Evolutionary conservation across 1,140 invertebrate genomes (phyloP), one percentile per base, ranked within the genome.

Genomic region (Drosophila azteca): DNA sequence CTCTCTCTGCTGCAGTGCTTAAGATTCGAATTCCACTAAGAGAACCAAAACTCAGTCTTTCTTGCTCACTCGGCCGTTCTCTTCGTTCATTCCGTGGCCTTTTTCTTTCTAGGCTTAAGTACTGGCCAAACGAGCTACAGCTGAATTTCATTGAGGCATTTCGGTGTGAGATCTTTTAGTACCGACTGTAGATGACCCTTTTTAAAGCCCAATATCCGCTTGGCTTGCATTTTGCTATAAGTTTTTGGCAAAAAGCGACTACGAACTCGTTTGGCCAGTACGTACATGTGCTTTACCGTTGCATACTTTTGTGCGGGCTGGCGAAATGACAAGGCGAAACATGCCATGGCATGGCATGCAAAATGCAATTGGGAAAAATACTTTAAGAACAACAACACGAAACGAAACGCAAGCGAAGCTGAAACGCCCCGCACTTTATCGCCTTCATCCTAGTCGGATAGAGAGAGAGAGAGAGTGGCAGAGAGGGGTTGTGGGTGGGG

Each of bases 351-450:
- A 39, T 53, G 58, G 58, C 70, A 73, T 63, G 68, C 58, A 50
- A 55, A 51, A 49, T 24, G 51, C 35, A 73, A 55, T 72, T 69
- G 49, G 69, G 1, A 39, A 11, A 35, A 2, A 11, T 53, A 17
- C 29, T 15, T 31, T 52, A 17, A 52, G 50, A 52, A 53, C 15
- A 22, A 13, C 35, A 49, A 58, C 50, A 61, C 50, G 11, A 58
- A 17, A 45, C 15, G 49, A 20, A 20, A 20, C 17, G 49, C 55
- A 54, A 53, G 35, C 62, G 41, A 35, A 75, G 62, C 72, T 59
- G 57, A 71, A 71, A 41, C 46, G 17, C 46, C 9, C 11, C 70
- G 54, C 49, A 72, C 35, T 70, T 70, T 70, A 69, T 69, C 35
- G 67, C 65, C 39, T 1, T n/a, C 20, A 13, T 69, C 48, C 41